Percentiles rank a stretch among this genome's conserved stretches.
phyloP scores from a whole-genome alignment of 2,113 vertebrate genomes.

The Hyperopisus bebe region DNA sequence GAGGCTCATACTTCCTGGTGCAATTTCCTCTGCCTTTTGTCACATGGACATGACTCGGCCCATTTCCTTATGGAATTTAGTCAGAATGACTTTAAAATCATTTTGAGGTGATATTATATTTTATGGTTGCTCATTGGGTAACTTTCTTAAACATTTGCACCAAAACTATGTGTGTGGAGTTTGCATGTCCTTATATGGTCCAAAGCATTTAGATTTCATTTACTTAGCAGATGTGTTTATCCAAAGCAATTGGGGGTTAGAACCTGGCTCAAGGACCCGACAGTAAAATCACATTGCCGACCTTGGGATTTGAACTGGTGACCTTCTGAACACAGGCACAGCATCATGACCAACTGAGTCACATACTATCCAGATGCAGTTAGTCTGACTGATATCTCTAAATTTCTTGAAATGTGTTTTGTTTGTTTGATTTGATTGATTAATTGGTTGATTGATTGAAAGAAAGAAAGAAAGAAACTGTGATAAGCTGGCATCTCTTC shows the following conservation, averaged over 20 bases:
- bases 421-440: neutral
- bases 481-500: neutral
- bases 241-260: neutral
- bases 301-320: neutral
- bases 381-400: neutral
- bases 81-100: neutral
- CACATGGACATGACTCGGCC: neutral
- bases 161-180: neutral
- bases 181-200: neutral
- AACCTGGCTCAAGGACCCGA: neutral
- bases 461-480: neutral
- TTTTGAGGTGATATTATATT: neutral
- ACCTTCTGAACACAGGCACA: neutral
- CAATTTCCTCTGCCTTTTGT: neutral
- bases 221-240: neutral
- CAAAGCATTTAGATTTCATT: neutral
- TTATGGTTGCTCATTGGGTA: neutral
- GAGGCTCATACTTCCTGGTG: neutral
- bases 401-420: neutral
- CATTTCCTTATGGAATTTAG: neutral
- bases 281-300: neutral
- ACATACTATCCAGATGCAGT: neutral
- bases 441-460: neutral
- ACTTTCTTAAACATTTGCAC: neutral
- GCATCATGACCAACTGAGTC: neutral